Base-by-base conservation (phyloP, 2,888 invertebrate genomes). In the Drosophila barbarae region DNA sequence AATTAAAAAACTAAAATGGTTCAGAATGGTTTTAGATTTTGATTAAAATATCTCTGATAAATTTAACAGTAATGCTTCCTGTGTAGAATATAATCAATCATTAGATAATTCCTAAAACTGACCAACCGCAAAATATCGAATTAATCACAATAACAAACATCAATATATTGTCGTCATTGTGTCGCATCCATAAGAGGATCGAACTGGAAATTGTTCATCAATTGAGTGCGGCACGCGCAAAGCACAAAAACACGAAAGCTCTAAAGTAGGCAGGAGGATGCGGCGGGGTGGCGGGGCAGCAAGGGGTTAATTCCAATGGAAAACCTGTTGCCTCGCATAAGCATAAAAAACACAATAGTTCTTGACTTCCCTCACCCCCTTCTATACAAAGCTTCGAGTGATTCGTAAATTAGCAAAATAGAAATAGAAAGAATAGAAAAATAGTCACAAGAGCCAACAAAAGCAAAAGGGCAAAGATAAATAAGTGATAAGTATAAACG, bases 211-310 rank as follows among this genome's bases (percentile, higher is more conserved):
- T 84, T 70, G 79, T 71, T 84, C 74, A 78, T 64, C 64, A 71
- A 68, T 80, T 80, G 69, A 77, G 52, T 49, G 74, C 60, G 71
- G 65, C 80, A 84, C 79, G 82, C 84, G 84, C 80, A 58, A 58
- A 44, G 21, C 32, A n/a, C 44, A 30, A 46, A 41, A 49, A 55
- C 35, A 10, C 23, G n/a, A 32, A 60, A 39, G 32, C 21, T n/a
- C 26, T n/a, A n/a, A 28, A 10, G 26, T 9, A 7, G 32, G 12
- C 15, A 5, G 12, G 18, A 13, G 12, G 6, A 12, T 18, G 21
- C 6, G 36, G 21, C 7, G 7, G 4, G 13, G 23, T 3, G 12
- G 3, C 21, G 26, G 34, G 21, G 32, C 26, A 4, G 30, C 15
- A 13, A 8, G 34, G 21, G 54, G 39, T n/a, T 35, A 32, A 30